phyloP scores from a whole-genome alignment of 2,888 invertebrate species.

The Azorinus chamasolen region DNA sequence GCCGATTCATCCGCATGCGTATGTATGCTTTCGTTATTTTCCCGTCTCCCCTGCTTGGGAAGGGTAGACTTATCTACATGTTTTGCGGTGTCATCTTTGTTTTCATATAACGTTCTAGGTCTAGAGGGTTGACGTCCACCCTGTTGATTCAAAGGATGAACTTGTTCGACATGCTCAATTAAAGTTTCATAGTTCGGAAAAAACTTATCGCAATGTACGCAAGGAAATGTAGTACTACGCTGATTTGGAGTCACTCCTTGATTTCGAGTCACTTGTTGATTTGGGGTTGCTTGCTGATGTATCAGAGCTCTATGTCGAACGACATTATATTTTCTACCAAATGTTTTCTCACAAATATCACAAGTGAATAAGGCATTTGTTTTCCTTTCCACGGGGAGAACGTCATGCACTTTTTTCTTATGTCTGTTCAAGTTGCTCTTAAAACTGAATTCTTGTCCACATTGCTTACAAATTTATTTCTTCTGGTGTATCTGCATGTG shows the following conservation, averaged over 20 bases:
- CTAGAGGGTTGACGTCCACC: not conserved
- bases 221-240: not conserved
- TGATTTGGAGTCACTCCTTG: too few species aligned
- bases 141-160: conserved; percentile 12
- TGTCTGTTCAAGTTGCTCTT: conserved; percentile 5
- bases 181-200: conserved; percentile 3
- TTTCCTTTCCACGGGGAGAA: not conserved
- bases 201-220: conserved; percentile 14
- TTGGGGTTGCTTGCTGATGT: not conserved
- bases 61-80: too few species aligned
- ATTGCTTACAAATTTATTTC: conserved; percentile 9
- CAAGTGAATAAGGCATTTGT: conserved; percentile 22
- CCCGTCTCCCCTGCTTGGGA: not conserved
- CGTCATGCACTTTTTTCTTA: not conserved
- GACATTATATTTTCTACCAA: conserved; percentile 26
- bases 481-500: conserved; percentile 16
- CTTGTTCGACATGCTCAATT: conserved; percentile 3
- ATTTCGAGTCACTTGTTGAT: too few species aligned
- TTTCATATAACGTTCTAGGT: not conserved
- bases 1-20: conserved; percentile 14
- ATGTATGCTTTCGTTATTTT: not conserved
- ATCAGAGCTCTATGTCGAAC: not conserved
- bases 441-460: conserved; percentile 6
- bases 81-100: not conserved
- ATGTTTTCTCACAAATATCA: conserved; percentile 22